Conservation (phyloP, 2,888 invertebrate genomes). For the Sicus ferrugineus region DNA sequence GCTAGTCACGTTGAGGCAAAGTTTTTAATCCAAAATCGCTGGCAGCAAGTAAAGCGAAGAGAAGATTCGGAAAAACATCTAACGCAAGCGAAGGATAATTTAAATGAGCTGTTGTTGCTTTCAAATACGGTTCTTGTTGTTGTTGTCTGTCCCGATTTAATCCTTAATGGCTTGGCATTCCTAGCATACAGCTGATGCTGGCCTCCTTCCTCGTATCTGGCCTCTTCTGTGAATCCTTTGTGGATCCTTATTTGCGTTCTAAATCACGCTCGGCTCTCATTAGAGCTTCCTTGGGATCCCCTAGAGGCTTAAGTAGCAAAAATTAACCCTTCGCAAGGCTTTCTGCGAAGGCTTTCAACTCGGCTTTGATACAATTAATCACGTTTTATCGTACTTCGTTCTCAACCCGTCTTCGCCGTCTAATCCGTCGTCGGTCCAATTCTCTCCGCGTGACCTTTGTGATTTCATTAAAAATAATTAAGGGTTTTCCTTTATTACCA, state of each 20-base stretch:
- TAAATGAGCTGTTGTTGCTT: slow-evolving; percentile 8
- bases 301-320: background rate
- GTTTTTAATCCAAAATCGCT: slow-evolving; percentile 1
- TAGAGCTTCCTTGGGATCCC: background rate
- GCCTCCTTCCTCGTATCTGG: background rate
- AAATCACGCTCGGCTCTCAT: background rate
- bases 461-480: background rate
- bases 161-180: slow-evolving; percentile 20
- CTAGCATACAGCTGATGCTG: slow-evolving; percentile 2
- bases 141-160: slow-evolving; percentile 10
- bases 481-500: too few relatives aligned
- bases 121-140: background rate
- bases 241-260: background rate
- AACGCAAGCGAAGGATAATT: background rate
- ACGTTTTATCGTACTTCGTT: too few relatives aligned
- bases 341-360: background rate
- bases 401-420: background rate
- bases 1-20: slow-evolving; percentile 3
- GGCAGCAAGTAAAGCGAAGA: background rate
- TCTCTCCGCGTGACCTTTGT: background rate
- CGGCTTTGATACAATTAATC: background rate
- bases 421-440: background rate
- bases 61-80: background rate
- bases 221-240: background rate
- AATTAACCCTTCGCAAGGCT: background rate